Evolutionary conservation across 2,888 invertebrate genomes (phyloP).

Genomic region (Ethmia dodecea): DNA sequence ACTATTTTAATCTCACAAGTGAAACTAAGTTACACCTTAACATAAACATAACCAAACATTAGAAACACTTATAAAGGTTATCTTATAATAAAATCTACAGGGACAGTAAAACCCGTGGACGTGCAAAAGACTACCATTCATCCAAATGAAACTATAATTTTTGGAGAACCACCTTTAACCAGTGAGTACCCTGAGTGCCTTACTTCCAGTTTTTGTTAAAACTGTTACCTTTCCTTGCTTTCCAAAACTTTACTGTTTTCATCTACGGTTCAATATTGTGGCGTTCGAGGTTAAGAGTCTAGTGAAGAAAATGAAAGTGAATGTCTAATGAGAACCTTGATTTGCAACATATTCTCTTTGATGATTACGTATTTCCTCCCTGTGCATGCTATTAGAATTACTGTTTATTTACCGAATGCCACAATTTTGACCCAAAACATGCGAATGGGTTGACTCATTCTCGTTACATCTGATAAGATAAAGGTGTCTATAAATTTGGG

Average conservation of each 20-base stretch:
- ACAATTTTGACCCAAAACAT: conserved; percentile 37
- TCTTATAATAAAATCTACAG: conserved; percentile 70
- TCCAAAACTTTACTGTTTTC: conserved; percentile 28
- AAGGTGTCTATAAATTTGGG: conserved; percentile 40
- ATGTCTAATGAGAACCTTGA: conserved; percentile 22
- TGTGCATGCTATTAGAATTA: not conserved
- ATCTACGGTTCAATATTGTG: conserved; percentile 40
- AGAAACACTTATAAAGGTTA: conserved; percentile 44
- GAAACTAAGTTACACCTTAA: conserved; percentile 24
- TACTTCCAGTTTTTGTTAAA: conserved; percentile 39
- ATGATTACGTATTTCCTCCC: not conserved
- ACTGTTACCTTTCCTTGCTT: conserved; percentile 33
- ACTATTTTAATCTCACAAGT: conserved; percentile 2
- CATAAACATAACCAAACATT: conserved; percentile 24
- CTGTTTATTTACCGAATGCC: conserved; percentile 13
- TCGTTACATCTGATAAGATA: conserved; percentile 56
- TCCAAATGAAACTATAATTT: conserved; percentile 58
- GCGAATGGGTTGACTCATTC: conserved; percentile 48
- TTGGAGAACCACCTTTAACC: conserved; percentile 60
- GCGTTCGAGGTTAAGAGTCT: conserved; percentile 34
- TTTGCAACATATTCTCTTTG: not conserved
- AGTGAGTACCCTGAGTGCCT: conserved; percentile 60
- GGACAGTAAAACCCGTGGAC: conserved; percentile 64
- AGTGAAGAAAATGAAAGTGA: conserved; percentile 36
- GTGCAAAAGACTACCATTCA: conserved; percentile 61